Conservation (phyloP, 1,140 invertebrate species). For the Mycetomoellerius zeteki region DNA sequence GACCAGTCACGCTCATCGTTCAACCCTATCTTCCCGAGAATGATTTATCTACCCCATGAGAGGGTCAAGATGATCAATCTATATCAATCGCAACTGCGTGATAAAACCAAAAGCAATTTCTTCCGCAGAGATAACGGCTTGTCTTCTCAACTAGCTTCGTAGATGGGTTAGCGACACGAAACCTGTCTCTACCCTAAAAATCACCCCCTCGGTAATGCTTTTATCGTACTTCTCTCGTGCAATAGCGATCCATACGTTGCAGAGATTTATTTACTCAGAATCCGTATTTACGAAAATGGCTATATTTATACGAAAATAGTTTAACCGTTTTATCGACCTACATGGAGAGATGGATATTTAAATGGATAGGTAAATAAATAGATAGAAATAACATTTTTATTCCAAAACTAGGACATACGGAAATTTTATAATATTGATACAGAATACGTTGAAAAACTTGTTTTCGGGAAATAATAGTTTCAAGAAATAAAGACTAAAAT, state of each 20-base stretch:
- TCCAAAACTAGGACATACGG: not conserved
- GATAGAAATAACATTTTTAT: conserved; percentile 5
- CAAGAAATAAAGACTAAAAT: not conserved
- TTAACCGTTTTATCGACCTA: not conserved
- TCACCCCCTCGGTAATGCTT: not conserved
- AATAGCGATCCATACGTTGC: not conserved
- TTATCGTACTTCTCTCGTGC: not conserved
- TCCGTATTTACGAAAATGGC: conserved; percentile 17
- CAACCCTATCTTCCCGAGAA: conserved; percentile 39
- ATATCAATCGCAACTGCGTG: conserved; percentile 69
- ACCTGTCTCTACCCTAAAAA: conserved; percentile 15
- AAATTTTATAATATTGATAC: not conserved
- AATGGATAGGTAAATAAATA: not conserved
- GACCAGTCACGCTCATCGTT: conserved; percentile 23
- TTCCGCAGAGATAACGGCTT: conserved; percentile 65
- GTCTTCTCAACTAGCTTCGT: conserved; percentile 30
- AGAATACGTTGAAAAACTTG: not conserved
- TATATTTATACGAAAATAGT: conserved; percentile 4
- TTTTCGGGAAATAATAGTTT: not conserved
- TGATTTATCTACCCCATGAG: conserved; percentile 60
- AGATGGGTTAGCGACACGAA: conserved; percentile 39
- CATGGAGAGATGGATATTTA: not conserved
- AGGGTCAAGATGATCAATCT: conserved; percentile 70
- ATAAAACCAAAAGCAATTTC: conserved; percentile 73
- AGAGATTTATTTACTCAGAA: conserved; percentile 9